phyloP scores from a whole-genome alignment of 2,113 vertebrate species.

The Smithornis capensis region DNA sequence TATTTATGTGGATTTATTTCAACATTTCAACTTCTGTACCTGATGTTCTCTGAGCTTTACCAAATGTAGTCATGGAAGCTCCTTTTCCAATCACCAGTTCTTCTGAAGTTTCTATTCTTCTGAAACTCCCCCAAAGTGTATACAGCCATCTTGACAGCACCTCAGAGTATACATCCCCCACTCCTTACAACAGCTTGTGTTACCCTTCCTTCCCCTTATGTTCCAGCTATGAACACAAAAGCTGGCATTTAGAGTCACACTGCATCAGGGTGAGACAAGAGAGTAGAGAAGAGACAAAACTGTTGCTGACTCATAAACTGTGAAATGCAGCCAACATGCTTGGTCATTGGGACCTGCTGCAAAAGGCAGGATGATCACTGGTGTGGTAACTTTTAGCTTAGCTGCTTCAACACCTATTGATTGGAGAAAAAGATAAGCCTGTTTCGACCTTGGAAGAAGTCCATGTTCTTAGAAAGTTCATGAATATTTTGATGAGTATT shows the following conservation, averaged over 20 bases:
- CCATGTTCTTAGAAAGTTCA: no score
- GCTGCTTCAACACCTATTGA: no score
- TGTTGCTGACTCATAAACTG: background rate
- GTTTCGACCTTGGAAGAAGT: no score
- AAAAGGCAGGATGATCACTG: background rate
- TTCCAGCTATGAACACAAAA: background rate
- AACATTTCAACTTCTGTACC: background rate
- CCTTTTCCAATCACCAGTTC: background rate
- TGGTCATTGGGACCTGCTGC: background rate
- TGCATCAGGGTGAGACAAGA: background rate
- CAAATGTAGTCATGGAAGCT: background rate
- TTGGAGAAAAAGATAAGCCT: no score
- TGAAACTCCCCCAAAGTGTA: background rate
- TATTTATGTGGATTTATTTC: background rate
- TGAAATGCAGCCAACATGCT: background rate
- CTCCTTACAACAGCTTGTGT: background rate
- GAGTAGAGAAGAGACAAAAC: background rate
- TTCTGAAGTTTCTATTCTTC: background rate
- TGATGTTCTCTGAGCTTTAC: background rate
- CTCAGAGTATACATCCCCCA: no score
- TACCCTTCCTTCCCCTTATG: background rate
- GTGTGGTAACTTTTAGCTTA: no score
- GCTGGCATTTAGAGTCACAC: background rate
- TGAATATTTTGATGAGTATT: no score
- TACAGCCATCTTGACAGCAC: background rate